Evolutionary conservation across 2,888 invertebrate species (phyloP).

Genomic region (Morpho achilles): DNA sequence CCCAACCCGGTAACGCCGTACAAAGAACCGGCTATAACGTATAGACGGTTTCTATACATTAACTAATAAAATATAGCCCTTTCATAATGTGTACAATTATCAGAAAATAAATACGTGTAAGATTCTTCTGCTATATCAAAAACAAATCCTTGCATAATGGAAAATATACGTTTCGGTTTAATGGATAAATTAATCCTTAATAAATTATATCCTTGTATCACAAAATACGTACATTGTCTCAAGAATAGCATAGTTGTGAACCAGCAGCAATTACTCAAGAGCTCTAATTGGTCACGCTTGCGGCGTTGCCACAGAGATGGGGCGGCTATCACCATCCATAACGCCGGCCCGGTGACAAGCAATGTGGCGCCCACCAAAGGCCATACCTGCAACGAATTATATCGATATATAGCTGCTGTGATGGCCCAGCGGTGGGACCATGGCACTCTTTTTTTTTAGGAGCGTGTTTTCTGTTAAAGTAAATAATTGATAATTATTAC

Average conservation of each 20-base stretch:
- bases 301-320: slow-evolving; percentile 79
- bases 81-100: neutral
- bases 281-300: slow-evolving; percentile 47
- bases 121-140: too few relatives aligned
- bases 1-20: too few relatives aligned
- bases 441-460: neutral
- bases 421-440: too few relatives aligned
- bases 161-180: too few relatives aligned
- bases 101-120: neutral
- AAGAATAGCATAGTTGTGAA: slow-evolving; percentile 84
- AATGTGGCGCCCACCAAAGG: slow-evolving; percentile 83
- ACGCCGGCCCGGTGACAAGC: slow-evolving; percentile 82
- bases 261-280: slow-evolving; percentile 83
- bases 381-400: slow-evolving; percentile 78
- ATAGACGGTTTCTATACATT: too few relatives aligned
- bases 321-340: slow-evolving; percentile 83
- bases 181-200: too few relatives aligned
- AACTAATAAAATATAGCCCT: too few relatives aligned
- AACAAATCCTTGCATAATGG: too few relatives aligned
- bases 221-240: slow-evolving; percentile 80
- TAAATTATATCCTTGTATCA: too few relatives aligned
- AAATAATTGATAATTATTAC: too few relatives aligned
- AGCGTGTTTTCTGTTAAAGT: neutral
- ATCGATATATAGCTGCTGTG: neutral
- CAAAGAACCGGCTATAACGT: too few relatives aligned